Evolutionary conservation across 2,888 invertebrate species (phyloP).

Genomic region (Zygaena filipendulae): DNA sequence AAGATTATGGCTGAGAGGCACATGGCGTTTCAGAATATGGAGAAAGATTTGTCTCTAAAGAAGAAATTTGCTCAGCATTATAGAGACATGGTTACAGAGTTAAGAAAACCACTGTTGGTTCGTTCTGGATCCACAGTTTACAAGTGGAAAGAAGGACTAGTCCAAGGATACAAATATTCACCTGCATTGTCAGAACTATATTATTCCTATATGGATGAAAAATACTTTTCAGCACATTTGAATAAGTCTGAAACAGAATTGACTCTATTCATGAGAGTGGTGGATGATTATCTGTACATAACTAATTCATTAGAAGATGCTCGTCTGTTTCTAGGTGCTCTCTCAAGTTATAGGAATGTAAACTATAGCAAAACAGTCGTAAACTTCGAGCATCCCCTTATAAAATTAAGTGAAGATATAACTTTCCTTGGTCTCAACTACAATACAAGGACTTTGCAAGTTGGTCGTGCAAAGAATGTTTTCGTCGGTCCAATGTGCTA

Average conservation of each 20-base stretch:
- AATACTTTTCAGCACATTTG: conserved; percentile 34
- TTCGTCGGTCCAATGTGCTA: conserved; percentile 54
- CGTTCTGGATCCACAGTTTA: conserved; percentile 53
- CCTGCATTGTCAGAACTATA: conserved; percentile 60
- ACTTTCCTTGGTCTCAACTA: conserved; percentile 51
- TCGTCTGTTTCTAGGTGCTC: conserved; percentile 34
- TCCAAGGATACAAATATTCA: conserved; percentile 60
- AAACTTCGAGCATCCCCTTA: conserved; percentile 36
- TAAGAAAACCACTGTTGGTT: conserved; percentile 45
- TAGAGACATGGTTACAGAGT: conserved; percentile 40
- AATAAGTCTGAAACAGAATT: conserved; percentile 22
- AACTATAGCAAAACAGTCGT: conserved; percentile 50
- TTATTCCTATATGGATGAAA: conserved; percentile 43
- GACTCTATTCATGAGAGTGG: conserved; percentile 45
- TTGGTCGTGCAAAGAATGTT: conserved; percentile 45
- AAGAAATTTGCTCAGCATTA: conserved; percentile 38
- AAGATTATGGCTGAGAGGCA: conserved; percentile 39
- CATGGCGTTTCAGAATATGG: conserved; percentile 28
- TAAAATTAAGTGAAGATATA: conserved; percentile 35
- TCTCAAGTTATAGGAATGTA: conserved; percentile 47
- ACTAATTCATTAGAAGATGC: conserved; percentile 48
- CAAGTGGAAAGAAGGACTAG: conserved; percentile 53
- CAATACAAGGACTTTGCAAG: conserved; percentile 39
- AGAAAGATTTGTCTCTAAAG: conserved; percentile 29
- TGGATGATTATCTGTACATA: conserved; percentile 60